Conservation (phyloP, 2,888 invertebrate species). For the Meganola albula region DNA sequence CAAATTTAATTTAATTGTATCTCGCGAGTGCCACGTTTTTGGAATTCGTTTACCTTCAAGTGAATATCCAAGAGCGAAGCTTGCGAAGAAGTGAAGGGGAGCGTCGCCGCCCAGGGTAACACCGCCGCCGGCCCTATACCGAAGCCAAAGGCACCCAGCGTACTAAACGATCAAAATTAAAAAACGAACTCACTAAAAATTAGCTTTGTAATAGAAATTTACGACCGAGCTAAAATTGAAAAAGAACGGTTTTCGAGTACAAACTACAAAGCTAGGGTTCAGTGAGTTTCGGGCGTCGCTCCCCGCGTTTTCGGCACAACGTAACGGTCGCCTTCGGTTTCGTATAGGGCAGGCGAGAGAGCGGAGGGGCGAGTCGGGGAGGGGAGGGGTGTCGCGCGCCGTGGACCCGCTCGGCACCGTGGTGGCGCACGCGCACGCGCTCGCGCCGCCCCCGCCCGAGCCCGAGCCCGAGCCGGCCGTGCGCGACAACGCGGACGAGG, state of each 20-base stretch:
- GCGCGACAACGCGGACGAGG: constrained; percentile 80
- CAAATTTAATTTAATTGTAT: too few species aligned
- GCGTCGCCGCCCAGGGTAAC: constrained; percentile 37
- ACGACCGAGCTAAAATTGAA: too few species aligned
- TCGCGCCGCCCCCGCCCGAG: constrained; percentile 50
- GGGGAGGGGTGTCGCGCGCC: constrained; percentile 80
- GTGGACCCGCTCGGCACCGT: constrained; percentile 80
- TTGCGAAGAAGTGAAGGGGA: constrained; percentile 43
- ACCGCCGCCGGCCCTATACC: constrained; percentile 50
- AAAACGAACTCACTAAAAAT: too few species aligned
- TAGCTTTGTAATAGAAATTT: too few species aligned
- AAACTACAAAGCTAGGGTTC: too few species aligned
- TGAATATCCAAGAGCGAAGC: constrained; percentile 38
- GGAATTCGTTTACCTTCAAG: constrained; percentile 16
- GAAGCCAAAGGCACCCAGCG: constrained; percentile 77
- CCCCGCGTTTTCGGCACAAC: not conserved
- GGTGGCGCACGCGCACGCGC: constrained; percentile 29
- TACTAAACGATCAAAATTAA: too few species aligned
- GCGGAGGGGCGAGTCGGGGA: constrained; percentile 45
- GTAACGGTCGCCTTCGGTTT: constrained; percentile 88
- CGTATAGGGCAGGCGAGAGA: constrained; percentile 80
- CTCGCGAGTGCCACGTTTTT: constrained; percentile 27
- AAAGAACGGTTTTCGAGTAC: too few species aligned
- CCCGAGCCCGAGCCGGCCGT: constrained; percentile 63
- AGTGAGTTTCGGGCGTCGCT: not conserved